Evolutionary conservation across 2,113 vertebrate species (phyloP).

Genomic region (Campylomormyrus tamandua): DNA sequence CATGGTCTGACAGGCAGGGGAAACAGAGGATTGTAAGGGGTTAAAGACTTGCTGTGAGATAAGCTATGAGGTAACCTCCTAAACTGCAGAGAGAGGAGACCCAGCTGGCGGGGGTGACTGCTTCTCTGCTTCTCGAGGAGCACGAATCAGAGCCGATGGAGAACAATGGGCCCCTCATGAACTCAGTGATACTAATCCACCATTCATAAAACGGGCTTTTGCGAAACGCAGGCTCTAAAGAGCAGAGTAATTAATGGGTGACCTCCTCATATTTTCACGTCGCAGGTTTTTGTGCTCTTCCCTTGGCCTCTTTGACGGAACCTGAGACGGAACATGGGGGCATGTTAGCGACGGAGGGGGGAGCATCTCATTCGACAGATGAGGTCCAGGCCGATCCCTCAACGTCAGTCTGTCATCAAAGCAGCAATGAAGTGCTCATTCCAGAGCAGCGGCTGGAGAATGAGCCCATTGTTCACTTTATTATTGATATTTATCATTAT

Average conservation of each 20-base stretch:
- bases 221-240: background rate
- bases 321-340: background rate
- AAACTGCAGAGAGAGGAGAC: background rate
- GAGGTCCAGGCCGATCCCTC: background rate
- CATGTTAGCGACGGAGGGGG: background rate
- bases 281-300: background rate
- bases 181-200: background rate
- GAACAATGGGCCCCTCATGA: slow-evolving; percentile 5
- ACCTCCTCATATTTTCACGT: background rate
- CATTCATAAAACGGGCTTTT: background rate
- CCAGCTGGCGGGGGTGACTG: background rate
- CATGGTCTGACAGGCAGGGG: background rate
- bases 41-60: background rate
- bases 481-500: background rate
- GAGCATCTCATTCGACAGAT: background rate
- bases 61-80: background rate
- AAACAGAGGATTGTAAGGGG: background rate
- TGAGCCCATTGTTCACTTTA: background rate
- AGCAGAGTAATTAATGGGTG: background rate
- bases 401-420: background rate
- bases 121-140: background rate
- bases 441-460: background rate
- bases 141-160: background rate
- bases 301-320: background rate
- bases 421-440: background rate